phyloP scores from a whole-genome alignment of 1,140 invertebrate species.

The Anoplophora glabripennis region DNA sequence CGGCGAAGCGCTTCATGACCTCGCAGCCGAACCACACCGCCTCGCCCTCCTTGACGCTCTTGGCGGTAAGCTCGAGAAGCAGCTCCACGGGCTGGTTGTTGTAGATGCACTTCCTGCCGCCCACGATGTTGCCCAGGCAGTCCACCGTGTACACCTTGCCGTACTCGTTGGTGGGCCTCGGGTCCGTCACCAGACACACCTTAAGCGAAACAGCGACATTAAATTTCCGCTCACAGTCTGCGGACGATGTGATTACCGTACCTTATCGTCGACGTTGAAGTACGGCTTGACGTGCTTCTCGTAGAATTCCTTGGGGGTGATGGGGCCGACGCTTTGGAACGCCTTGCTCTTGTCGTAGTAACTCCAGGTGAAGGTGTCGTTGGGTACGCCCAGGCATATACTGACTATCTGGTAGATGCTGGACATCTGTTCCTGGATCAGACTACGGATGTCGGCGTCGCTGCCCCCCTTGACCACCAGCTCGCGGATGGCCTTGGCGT shows the following conservation, averaged over 20 bases:
- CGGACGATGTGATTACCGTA: too few species aligned
- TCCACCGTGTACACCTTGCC: constrained; percentile 82
- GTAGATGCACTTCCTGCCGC: constrained; percentile 72
- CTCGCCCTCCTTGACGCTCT: constrained; percentile 77
- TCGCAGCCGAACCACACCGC: constrained; percentile 95
- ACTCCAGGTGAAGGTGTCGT: constrained; percentile 79
- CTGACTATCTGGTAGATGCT: constrained; percentile 79
- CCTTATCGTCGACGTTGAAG: constrained; percentile 82
- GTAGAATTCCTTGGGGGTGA: constrained; percentile 80
- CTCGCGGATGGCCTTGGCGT: constrained; percentile 66
- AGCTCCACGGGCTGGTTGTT: constrained; percentile 83
- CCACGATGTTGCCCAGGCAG: constrained; percentile 81
- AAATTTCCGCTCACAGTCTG: too few species aligned
- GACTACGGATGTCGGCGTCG: constrained; percentile 57
- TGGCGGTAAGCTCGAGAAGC: constrained; percentile 69
- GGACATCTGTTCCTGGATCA: constrained; percentile 67
- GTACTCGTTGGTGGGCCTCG: constrained; percentile 72
- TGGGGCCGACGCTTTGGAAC: constrained; percentile 71
- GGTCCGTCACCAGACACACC: constrained; percentile 84
- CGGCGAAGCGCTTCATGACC: constrained; percentile 74
- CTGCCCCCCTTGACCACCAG: constrained; percentile 55
- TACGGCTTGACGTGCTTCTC: constrained; percentile 72
- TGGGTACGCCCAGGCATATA: constrained; percentile 76
- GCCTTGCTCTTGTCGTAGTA: constrained; percentile 85
- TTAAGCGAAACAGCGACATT: too few species aligned